These are phyloP conservation scores for Ceratosolen solmsi DNA, from an alignment of 1,140 invertebrate genomes.

Conservation along the genomic window DNA sequence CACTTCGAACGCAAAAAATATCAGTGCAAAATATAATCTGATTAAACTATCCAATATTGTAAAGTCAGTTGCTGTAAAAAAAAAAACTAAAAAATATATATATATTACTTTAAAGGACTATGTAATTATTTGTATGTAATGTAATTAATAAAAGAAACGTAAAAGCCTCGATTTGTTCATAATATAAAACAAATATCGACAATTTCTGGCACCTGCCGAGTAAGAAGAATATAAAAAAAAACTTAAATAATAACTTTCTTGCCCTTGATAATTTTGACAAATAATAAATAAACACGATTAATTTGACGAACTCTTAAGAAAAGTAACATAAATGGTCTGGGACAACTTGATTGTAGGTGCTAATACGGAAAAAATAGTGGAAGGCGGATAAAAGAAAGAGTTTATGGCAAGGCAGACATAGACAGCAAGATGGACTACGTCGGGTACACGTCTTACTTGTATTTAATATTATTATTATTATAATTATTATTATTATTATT, in stretches of 20 bases:
- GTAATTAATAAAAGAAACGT: too few species aligned
- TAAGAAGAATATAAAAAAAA: conserved; percentile 46
- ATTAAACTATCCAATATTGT: too few species aligned
- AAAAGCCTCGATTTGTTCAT: too few species aligned
- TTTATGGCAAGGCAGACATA: conserved; percentile 38
- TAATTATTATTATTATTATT: too few species aligned
- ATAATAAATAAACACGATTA: conserved; percentile 51
- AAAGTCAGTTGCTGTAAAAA: too few species aligned
- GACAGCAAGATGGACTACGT: conserved; percentile 49
- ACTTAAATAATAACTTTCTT: conserved; percentile 48
- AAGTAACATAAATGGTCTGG: conserved; percentile 50
- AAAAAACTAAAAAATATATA: too few species aligned
- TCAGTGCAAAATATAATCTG: too few species aligned
- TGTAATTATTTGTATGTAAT: too few species aligned
- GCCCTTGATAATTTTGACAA: neutral
- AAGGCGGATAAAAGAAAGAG: conserved; percentile 48
- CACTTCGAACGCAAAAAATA: too few species aligned
- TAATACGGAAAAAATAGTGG: neutral
- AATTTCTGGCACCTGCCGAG: too few species aligned
- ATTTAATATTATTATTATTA: neutral
- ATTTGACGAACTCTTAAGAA: conserved; percentile 50
- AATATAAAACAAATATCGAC: too few species aligned
- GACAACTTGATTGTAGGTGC: conserved; percentile 1
- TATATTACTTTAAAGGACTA: too few species aligned
- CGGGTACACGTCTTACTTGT: conserved; percentile 40